Evolutionary conservation across 2,888 invertebrate species (phyloP), one percentile per base, ranked within the genome.

Genomic region (Dicroscelio sp.): DNA sequence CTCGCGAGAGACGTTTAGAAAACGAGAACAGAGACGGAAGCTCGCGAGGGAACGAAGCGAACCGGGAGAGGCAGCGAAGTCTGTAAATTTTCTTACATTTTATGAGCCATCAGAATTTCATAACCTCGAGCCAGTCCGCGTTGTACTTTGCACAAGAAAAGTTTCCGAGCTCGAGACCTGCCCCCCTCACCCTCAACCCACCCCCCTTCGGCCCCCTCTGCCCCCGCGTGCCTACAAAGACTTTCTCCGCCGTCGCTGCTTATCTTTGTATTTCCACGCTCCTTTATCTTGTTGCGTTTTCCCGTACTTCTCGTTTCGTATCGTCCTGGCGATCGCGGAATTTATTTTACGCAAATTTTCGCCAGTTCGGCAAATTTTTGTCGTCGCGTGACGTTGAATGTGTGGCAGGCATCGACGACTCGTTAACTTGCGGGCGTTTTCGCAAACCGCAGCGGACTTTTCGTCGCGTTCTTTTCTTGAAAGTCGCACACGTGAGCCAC

Each of bases 41-140:
- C 80, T 75, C 58, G 82, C 85, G 91, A 86, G 91, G 89, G 91
- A 86, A 91, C 83, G 87, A 86, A 91, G 90, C 89, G 86, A 91
- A 93, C 93, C 80, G 93, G 90, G 87, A 92, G 93, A 93, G 93
- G 94, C 93, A 94, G 95, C 94, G 94, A 96, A 96, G 96, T 96
- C 96, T 96, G 96, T 97, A 96, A 97, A 96, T 96, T 97, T 96
- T 96, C 96, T 96, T 96, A 96, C 96, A 96, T 97, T 97, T 96
- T 96, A 97, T 96, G 96, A 97, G 96, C 96, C 96, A 97, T 97
- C 96, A 96, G 96, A 97, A 97, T 96, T 96, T 96, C 96, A 96
- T 97, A 96, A 97, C 96, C 96, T 96, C 96, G 96, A 96, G 96
- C 96, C 96, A 96, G 96, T 96, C 96, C 96, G 96, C 96, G 96